Evolutionary conservation across 2,888 invertebrate species (phyloP), one percentile per base, ranked within the genome.

Genomic region (Timema cristinae): DNA sequence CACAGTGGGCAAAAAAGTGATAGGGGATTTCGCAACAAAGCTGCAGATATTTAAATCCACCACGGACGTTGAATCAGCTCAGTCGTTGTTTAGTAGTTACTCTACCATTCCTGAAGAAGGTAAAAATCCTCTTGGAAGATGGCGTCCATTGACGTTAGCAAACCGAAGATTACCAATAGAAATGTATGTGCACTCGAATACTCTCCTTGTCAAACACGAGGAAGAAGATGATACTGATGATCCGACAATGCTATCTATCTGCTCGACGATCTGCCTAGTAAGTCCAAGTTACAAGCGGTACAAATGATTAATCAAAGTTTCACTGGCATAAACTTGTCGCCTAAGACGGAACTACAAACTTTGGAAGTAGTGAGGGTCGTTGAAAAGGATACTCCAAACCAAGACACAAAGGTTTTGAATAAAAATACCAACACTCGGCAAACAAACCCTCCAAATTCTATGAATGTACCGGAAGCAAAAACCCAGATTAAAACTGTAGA

Each of bases 21-120:
- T 63, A 63, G 63, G 63, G 32, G 63, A 63, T 16, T 63, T 63
- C 13, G n/a, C 48, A 48, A 63, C 47, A 47, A 63, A 63, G 47
- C 63, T 63, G 11, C 63, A 63, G 11, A 63, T 63, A 16, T 63
- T 63, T 47, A 63, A 63, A 13, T 63, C 47, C 63, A 63, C 63
- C 32, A 48, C 63, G n/a, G 63, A 63, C n/a, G 63, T 63, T 13
- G 13, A 13, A 9, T 63, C 63, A 9, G 63, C 63, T 6, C 32
- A 13, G 48, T 47, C 32, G n/a, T 13, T 63, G n/a, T 63, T 47
- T 47, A 47, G 48, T 63, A 13, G n/a, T 32, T 63, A 63, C n/a
- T 63, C 63, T 10, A 13, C 11, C 11, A 48, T 63, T 9, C 63
- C 63, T 10, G 63, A 63, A 13, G 63, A 63, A 47, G 63, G 63